A percentile compares a stretch with the other conserved stretches of the same genome.
Evolutionary conservation across 2,113 vertebrate species (phyloP).

Genomic region (Axis porcinus): DNA sequence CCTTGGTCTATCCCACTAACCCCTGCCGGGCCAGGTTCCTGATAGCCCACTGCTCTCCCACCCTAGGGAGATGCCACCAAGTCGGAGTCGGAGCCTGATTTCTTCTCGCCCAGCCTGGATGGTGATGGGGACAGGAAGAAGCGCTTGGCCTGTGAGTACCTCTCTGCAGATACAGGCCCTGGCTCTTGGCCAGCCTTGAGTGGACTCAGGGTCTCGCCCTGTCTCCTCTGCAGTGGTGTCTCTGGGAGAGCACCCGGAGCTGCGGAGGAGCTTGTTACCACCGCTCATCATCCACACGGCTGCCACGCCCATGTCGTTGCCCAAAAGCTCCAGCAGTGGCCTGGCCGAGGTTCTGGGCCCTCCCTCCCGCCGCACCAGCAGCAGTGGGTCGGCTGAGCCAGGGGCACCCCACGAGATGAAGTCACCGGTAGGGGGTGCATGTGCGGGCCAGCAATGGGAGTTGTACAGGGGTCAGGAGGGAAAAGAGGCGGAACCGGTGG

Average conservation of each 20-base stretch:
- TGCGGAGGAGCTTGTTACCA: slow-evolving; percentile 92
- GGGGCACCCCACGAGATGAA: slow-evolving; percentile 83
- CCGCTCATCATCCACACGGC: slow-evolving; percentile 97
- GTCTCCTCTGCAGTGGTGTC: slow-evolving; percentile 82
- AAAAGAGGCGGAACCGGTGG: not conserved
- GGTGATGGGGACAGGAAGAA: slow-evolving; percentile 90
- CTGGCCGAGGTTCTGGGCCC: slow-evolving; percentile 79
- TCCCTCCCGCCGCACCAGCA: slow-evolving; percentile 88
- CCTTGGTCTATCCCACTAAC: not conserved
- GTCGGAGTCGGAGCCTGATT: slow-evolving; percentile 90
- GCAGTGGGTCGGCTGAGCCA: slow-evolving; percentile 87
- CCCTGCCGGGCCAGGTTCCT: not conserved
- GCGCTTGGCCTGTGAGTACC: slow-evolving; percentile 88
- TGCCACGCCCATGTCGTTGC: slow-evolving; percentile 95
- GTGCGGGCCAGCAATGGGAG: not conserved
- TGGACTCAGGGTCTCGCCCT: not conserved
- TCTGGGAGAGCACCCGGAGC: slow-evolving; percentile 89
- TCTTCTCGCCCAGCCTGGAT: slow-evolving; percentile 88
- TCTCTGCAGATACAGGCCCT: not conserved
- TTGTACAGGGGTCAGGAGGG: not conserved
- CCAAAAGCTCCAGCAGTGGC: slow-evolving; percentile 86
- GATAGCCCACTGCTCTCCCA: not conserved
- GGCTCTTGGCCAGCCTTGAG: not conserved
- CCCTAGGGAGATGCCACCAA: slow-evolving; percentile 93
- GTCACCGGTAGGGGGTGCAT: slow-evolving; percentile 86